Conservation (phyloP, 2,113 vertebrate genomes). For the Pipra filicauda region DNA sequence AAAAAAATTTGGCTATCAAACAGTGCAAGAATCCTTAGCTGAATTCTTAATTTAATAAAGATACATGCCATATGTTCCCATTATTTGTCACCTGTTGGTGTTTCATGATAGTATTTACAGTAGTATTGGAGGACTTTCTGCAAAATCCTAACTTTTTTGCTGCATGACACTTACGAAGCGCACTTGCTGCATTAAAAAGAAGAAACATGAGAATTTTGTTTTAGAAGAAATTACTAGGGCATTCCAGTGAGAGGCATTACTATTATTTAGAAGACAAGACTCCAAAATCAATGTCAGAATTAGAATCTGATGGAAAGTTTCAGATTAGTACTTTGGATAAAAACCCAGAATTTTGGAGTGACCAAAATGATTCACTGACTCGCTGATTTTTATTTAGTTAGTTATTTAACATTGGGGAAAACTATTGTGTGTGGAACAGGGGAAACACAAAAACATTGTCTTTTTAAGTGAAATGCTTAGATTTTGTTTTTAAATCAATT, state of each 20-base stretch:
- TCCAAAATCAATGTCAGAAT: background rate
- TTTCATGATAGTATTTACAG: background rate
- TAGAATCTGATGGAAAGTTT: background rate
- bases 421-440: background rate
- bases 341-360: background rate
- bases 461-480: background rate
- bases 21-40: background rate
- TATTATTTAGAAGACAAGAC: background rate
- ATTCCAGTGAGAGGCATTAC: background rate
- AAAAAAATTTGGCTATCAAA: background rate
- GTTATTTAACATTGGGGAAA: background rate
- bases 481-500: background rate
- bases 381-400: background rate
- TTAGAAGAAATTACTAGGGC: background rate
- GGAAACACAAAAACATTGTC: background rate
- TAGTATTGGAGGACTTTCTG: background rate
- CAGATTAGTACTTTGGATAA: background rate
- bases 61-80: fast-evolving
- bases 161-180: background rate
- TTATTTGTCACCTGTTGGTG: background rate
- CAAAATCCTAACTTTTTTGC: background rate
- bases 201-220: background rate
- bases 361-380: background rate
- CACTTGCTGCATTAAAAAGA: background rate
- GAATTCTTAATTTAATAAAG: background rate